These are phyloP conservation scores for Chloropsis hardwickii DNA, from an alignment of 2,113 vertebrate species.

Conservation along the genomic window DNA sequence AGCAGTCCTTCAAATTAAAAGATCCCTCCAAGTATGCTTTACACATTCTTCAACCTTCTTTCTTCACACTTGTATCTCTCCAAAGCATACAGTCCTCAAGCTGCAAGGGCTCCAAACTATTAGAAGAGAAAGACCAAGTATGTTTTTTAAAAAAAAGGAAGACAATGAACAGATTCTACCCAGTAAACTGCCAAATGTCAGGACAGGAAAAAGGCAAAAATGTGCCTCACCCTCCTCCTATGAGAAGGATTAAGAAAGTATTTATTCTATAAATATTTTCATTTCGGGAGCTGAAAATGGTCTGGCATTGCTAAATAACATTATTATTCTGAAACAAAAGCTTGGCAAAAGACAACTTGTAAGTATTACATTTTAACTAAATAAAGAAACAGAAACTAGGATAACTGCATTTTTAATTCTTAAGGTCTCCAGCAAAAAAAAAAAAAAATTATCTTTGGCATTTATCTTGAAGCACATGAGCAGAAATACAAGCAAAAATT, in stretches of 20 bases:
- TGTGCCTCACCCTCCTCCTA: slow-evolving; percentile 19
- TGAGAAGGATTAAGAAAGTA: slow-evolving; percentile 50
- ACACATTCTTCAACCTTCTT: background rate
- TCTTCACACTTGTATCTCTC: background rate
- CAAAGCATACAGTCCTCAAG: background rate
- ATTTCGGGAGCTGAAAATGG: slow-evolving; percentile 52
- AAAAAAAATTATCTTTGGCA: background rate
- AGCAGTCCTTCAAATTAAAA: background rate
- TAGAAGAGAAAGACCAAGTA: background rate
- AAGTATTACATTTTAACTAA: slow-evolving; percentile 44
- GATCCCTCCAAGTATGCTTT: background rate
- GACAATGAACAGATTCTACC: background rate
- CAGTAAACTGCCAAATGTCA: background rate
- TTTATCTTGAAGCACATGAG: background rate
- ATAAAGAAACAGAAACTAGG: slow-evolving; percentile 53
- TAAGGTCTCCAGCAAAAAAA: background rate
- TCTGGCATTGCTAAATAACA: slow-evolving; percentile 46
- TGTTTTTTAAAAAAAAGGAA: background rate
- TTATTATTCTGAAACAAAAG: slow-evolving; percentile 71
- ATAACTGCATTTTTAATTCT: slow-evolving; percentile 36
- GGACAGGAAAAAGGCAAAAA: slow-evolving; percentile 25
- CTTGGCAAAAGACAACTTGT: slow-evolving; percentile 26
- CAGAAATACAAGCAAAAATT: background rate
- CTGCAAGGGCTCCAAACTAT: background rate
- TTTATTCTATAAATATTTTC: slow-evolving; percentile 68